Base-by-base conservation (phyloP, 2,797 vertebrate genomes). In the Sebastes baramenuke region DNA sequence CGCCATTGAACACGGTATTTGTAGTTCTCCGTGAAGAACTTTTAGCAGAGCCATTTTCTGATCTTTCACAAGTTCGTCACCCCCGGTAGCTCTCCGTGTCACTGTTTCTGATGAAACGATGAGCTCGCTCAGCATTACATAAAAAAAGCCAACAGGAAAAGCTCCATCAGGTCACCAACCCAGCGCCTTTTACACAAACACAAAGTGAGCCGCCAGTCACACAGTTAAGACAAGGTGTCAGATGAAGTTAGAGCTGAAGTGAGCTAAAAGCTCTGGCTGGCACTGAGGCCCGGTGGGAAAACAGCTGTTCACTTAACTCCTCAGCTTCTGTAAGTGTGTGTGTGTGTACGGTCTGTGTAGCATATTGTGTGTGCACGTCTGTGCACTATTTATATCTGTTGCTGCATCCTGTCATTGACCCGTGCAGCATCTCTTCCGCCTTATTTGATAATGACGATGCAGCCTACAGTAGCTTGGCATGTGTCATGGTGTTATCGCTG, bases 161-260 rank as follows among this genome's bases (percentile, higher is more conserved):
- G 75, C 79, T 77, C 66, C 6, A 11, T 93, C 83, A 89, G 89
- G 66, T 85, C 91, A 54, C 70, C 77, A 38, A 90, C 90, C 83
- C 68, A 77, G 75, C 60, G 56, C 83, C 72, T 89, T 87, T 90
- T 80, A 87, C 86, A 87, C 86, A 82, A 75, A 80, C 54, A n/a
- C 12, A 83, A 88, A 77, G 90, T 81, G 87, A 87, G 86, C 87
- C 29, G 54, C 72, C 77, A 90, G 69, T 89, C 85, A 85, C 70
- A 38, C 86, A 82, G 80, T 76, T 92, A 82, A 79, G 94, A 91
- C 88, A 72, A 90, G 88, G 84, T 87, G 79, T 95, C 93, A 92
- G 83, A 78, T 70, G 83, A 89, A 84, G 79, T 94, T 93, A 94
- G 86, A 27, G 71, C 87, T 91, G 85, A 81, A 78, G 75, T 85